These are phyloP conservation scores for Deilephila elpenor DNA, from an alignment of 2,888 invertebrate genomes.

Conservation along the genomic window DNA sequence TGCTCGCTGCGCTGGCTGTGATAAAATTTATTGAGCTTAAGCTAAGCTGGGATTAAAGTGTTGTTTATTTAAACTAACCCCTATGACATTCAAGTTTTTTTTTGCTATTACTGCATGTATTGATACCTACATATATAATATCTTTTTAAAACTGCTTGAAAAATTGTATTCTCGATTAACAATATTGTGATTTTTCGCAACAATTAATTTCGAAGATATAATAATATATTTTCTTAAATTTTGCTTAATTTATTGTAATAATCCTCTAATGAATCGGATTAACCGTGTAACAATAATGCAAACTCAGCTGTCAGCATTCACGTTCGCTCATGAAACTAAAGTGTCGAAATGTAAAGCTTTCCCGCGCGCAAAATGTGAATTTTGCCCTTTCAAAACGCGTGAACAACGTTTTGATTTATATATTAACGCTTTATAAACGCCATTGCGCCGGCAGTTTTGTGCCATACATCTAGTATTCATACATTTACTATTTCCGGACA, in stretches of 20 bases:
- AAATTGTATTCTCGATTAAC: no score
- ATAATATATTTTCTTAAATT: not conserved
- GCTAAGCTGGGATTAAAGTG: conserved; percentile 37
- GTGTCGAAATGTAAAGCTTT: conserved; percentile 6
- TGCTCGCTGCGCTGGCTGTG: conserved; percentile 38
- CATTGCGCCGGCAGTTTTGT: conserved; percentile 52
- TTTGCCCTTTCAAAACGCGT: conserved; percentile 30
- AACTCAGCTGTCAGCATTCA: not conserved
- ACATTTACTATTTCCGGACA: conserved; percentile 43
- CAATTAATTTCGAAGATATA: not conserved
- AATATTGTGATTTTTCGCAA: no score
- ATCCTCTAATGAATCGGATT: conserved; percentile 30
- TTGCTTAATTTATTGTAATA: not conserved
- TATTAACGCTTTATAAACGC: conserved; percentile 57
- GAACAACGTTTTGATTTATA: conserved; percentile 48
- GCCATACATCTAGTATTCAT: conserved; percentile 56
- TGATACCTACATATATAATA: no score
- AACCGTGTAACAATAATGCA: not conserved
- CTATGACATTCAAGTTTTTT: no score
- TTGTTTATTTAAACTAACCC: not conserved
- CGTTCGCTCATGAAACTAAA: not conserved
- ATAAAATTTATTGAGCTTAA: conserved; percentile 43
- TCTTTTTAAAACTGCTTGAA: no score
- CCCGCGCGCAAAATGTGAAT: conserved; percentile 11
- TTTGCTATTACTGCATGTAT: no score